A percentile compares a stretch with the other conserved stretches of the same genome.
These are phyloP conservation scores for Calephelis virginiensis DNA, from an alignment of 1,140 invertebrate species.

Conservation along the genomic window DNA sequence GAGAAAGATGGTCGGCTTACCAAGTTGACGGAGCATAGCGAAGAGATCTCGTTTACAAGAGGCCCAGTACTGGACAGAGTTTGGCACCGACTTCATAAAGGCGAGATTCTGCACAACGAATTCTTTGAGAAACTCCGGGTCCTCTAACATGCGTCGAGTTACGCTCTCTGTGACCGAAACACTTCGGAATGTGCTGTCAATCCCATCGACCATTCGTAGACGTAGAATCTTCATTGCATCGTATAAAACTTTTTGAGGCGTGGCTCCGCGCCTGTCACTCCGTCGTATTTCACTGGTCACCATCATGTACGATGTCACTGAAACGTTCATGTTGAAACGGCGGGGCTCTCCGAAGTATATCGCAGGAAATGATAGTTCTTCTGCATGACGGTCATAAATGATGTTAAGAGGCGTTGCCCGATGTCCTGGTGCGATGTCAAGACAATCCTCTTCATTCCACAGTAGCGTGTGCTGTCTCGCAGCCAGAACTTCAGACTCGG, in stretches of 20 bases:
- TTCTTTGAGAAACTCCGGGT: constrained; percentile 41
- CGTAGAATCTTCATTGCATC: constrained; percentile 44
- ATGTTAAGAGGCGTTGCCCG: constrained; percentile 30
- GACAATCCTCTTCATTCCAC: constrained; percentile 45
- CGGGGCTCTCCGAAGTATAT: constrained; percentile 44
- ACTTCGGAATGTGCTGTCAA: constrained; percentile 40
- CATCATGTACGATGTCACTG: constrained; percentile 40
- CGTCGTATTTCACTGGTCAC: constrained; percentile 45
- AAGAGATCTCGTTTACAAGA: constrained; percentile 50
- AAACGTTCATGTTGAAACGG: constrained; percentile 32
- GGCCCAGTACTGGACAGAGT: constrained; percentile 46
- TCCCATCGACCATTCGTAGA: constrained; percentile 37
- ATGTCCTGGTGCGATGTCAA: constrained; percentile 38
- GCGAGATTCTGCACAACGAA: constrained; percentile 37
- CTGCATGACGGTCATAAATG: constrained; percentile 40
- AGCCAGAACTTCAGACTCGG: constrained; percentile 40
- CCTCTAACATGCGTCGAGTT: constrained; percentile 40
- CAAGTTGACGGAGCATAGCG: constrained; percentile 48
- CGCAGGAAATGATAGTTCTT: constrained; percentile 46
- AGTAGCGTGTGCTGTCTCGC: constrained; percentile 40
- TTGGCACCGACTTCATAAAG: constrained; percentile 44
- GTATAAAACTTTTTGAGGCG: constrained; percentile 47
- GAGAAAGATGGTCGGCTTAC: constrained; percentile 44
- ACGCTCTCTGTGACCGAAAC: constrained; percentile 36
- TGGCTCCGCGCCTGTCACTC: constrained; percentile 41